Evolutionary conservation across 2,888 invertebrate species (phyloP).

Genomic region (Cabera pusaria): DNA sequence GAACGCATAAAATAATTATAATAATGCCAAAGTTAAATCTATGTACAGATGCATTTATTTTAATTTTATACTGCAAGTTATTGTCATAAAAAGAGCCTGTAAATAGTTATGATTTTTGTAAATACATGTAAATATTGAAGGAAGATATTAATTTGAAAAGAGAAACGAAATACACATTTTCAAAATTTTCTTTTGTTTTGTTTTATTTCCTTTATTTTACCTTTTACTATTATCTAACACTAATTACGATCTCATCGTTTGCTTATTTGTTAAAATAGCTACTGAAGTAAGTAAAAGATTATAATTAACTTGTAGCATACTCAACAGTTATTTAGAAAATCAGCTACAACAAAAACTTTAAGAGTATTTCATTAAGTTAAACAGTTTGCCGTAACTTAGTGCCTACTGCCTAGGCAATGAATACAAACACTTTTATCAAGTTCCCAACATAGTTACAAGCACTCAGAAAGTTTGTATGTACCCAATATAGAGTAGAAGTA

Average conservation of each 20-base stretch:
- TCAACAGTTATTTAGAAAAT: no score
- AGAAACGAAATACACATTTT: conserved; percentile 74
- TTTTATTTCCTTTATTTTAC: conserved; percentile 61
- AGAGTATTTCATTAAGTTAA: conserved; percentile 14
- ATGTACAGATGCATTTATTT: conserved; percentile 73
- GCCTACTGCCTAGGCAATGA: conserved; percentile 9
- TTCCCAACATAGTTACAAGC: conserved; percentile 34
- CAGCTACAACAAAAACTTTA: no score
- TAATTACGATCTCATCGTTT: no score
- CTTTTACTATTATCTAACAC: no score
- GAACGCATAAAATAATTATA: conserved; percentile 36
- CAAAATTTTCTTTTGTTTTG: conserved; percentile 75
- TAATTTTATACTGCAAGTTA: conserved; percentile 54
- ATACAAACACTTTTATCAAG: conserved; percentile 27
- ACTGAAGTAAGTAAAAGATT: no score
- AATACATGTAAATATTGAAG: conserved; percentile 66
- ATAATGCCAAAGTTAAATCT: conserved; percentile 81
- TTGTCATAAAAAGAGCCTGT: conserved; percentile 62
- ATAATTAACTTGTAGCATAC: no score
- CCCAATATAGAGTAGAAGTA: conserved; percentile 38
- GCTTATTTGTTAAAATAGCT: no score
- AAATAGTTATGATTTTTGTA: conserved; percentile 71
- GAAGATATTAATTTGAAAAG: conserved; percentile 56
- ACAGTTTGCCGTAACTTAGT: conserved; percentile 13
- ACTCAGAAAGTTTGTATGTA: conserved; percentile 35